Base-by-base conservation (phyloP, 2,113 vertebrate species). In the Rhizomys pruinosus region DNA sequence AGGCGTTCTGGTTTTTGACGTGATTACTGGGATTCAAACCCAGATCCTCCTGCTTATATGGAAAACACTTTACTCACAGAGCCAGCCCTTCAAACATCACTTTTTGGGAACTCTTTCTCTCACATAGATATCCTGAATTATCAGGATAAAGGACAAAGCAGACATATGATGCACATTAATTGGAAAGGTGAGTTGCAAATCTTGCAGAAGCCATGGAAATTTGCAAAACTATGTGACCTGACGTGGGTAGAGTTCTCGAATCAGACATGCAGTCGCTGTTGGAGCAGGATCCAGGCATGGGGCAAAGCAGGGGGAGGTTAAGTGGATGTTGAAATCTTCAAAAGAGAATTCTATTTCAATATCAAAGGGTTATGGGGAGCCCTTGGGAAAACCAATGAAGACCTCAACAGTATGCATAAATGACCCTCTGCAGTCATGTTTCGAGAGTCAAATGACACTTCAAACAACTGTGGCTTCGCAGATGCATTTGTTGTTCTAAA, bases 381-480 rank as follows among this genome's bases (percentile, higher is more conserved):
- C 78, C 69, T 71, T 47, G 89, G 91, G 91, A 47, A 68, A n/a
- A 73, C 22, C 1, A 10, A 59, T 1, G 52, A 82, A 89, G 69
- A 37, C 64, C 90, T 92, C 64, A 10, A 47, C n/a, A 72, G 19
- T 37, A 47, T 64, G 15, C 42, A 32, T 57, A 88, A 90, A n/a
- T 37, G 82, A 86, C 94, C 69, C 74, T 77, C 27, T 20, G 37
- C 0, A 0, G 29, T 64, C n/a, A 6, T 20, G n/a, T 68, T 63
- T n/a, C 5, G 5, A 37, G 91, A 77, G 64, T 92, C 94, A 79
- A 94, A 39, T 55, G 69, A 92, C 87, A 94, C 82, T 93, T 88
- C 64, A 91, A 74, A 92, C 64, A 90, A 25, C 69, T 0, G 55
- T 8, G 69, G 71, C 63, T 89, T 44, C 82, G 87, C 61, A 79